Evolutionary conservation across 2,113 vertebrate genomes (phyloP).

Genomic region (Labrus mixtus): DNA sequence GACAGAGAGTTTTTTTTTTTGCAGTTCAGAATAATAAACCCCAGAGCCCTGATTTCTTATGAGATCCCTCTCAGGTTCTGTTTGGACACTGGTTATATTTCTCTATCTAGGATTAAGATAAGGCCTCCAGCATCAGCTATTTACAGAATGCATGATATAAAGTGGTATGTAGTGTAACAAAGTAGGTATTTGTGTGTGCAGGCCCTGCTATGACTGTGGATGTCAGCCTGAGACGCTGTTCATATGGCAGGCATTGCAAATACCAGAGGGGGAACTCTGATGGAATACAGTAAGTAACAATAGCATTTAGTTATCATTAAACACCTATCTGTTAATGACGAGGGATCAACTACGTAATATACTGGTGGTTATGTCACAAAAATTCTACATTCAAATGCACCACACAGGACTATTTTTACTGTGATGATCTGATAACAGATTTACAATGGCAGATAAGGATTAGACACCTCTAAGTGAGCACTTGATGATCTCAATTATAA

Average conservation of each 20-base stretch:
- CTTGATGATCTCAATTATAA: constrained; percentile 47
- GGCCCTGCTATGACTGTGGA: constrained; percentile 87
- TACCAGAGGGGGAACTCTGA: constrained; percentile 61
- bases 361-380: not conserved
- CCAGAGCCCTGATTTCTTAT: not conserved
- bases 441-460: constrained; percentile 54
- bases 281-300: constrained; percentile 76
- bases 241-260: constrained; percentile 64
- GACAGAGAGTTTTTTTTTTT: not conserved
- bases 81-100: no score
- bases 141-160: not conserved
- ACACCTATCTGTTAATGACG: not conserved
- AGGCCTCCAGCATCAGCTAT: not conserved
- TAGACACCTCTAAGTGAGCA: constrained; percentile 53
- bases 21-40: not conserved
- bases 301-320: not conserved
- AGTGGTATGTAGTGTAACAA: not conserved
- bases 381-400: not conserved
- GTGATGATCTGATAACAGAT: constrained; percentile 27
- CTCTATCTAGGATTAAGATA: not conserved
- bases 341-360: not conserved
- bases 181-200: constrained; percentile 50
- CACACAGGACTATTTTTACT: constrained; percentile 50
- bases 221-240: constrained; percentile 75
- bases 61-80: not conserved